Conservation (phyloP, 2,888 invertebrate species). For the Papilio protenor region DNA sequence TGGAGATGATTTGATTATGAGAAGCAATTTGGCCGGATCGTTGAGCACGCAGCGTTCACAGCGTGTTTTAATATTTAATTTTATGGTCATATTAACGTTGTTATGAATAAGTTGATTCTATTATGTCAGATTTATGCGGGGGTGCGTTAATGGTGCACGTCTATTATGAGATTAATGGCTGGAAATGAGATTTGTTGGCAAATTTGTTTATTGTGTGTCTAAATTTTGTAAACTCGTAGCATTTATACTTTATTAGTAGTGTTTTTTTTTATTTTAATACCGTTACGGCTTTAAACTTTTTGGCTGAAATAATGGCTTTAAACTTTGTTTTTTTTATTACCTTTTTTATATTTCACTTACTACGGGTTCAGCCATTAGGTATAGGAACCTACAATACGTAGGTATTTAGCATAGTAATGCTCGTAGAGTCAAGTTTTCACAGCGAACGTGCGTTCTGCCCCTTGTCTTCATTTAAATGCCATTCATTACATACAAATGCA, state of each 20-base stretch:
- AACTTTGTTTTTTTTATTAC: too few species aligned
- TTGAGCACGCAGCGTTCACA: constrained; percentile 62
- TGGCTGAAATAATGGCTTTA: too few species aligned
- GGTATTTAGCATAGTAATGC: background rate
- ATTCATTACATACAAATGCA: constrained; percentile 15
- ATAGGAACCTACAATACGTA: background rate
- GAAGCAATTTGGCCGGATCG: constrained; percentile 64
- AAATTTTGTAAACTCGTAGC: constrained; percentile 42
- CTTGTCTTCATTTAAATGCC: background rate
- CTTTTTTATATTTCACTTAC: too few species aligned
- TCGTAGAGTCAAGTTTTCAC: background rate
- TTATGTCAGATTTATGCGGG: constrained; percentile 73
- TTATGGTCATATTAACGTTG: constrained; percentile 75
- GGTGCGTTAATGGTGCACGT: constrained; percentile 68
- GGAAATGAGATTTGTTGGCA: constrained; percentile 54
- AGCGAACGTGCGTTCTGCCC: background rate
- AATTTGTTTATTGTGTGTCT: constrained; percentile 46
- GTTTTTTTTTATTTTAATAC: background rate
- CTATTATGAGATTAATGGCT: constrained; percentile 53
- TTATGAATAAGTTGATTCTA: constrained; percentile 76
- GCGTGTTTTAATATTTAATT: constrained; percentile 80
- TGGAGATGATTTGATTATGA: constrained; percentile 55
- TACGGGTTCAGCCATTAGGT: too few species aligned
- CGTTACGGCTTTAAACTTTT: background rate
- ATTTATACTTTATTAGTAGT: too few species aligned